Evolutionary conservation across 2,113 vertebrate genomes (phyloP), one percentile per base, ranked within the genome.

Genomic region (Benitochromis conjunctus): DNA sequence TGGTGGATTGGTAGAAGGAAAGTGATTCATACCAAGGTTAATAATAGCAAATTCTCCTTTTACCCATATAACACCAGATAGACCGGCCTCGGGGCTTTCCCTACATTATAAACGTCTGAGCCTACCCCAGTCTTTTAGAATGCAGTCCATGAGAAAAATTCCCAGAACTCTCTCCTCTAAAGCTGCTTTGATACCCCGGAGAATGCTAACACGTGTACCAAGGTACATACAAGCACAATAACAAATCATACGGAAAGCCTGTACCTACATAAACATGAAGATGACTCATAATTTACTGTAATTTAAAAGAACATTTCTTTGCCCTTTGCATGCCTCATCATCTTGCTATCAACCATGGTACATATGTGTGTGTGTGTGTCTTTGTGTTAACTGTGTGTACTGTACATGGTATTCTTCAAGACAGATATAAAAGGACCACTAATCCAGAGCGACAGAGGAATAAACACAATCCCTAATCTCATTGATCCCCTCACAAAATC

Each of bases 381-480:
- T 60, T 5, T 76, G 58, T 85, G 46, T 82, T 77, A 53, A 79
- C 29, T 64, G 53, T 57, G 36, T 66, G 53, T 46, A 84, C 86
- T 84, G 60, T 84, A 91, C 87, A 81, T 53, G 64, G 62, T 87
- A n/a, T 79, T 89, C 82, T 87, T 89, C 88, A 84, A 90, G 86
- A 91, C 87, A 83, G 81, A 94, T 91, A 91, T 88, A 86, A 94
- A 93, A 92, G 86, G 56, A 83, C 48, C 66, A 29, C 92, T 94
- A 94, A 96, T 94, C 93, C 94, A 93, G 86, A 95, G 91, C 79
- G 92, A 95, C 92, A 88, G 92, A 88, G 91, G 90, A 94, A 94
- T 94, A 94, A 94, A 94, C 92, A 92, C 91, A 93, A 95, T 94
- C 93, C 93, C 90, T 94, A 95, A 95, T 95, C 94, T 94, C 92